Evolutionary conservation across 2,888 invertebrate species (phyloP), one percentile per base, ranked within the genome.

Genomic region (Abrostola triplasia): DNA sequence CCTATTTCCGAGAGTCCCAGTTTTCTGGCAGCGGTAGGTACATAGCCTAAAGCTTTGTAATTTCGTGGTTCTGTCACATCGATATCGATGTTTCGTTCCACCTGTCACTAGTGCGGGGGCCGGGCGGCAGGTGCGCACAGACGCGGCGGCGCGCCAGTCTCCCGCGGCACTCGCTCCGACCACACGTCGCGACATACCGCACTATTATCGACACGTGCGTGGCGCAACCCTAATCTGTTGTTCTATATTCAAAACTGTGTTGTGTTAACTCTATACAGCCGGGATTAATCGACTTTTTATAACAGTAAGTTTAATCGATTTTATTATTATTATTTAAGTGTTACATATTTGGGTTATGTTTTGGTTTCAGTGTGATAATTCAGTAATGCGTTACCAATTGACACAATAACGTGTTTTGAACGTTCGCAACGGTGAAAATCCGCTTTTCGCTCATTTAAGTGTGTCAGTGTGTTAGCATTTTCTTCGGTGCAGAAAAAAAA

Each of bases 121-220:
- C 89, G 93, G 92, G 90, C 91, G 92, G 84, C 92, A 91, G 92
- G 92, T 91, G 92, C 87, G 82, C 81, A 86, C 87, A 93, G 94
- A 94, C 94, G 89, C 88, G 83, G 87, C 91, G 94, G 92, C 93
- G 94, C 93, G 93, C 90, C 92, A 94, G 94, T 93, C 91, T 90
- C 86, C 83, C 92, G 92, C 92, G 92, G 85, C 86, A 86, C 75
- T 83, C 88, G 88, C 84, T 81, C 78, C 83, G 88, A 89, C 81
- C 84, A 85, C 90, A 91, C 92, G 92, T 90, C 90, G 89, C 88
- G 86, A 76, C 67, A 70, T 79, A 70, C 70, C 54, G 71, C 68
- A 73, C 67, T 76, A 80, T 77, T 80, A 83, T 81, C 88, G 87
- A 91, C 94, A 93, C 94, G 92, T 93, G 93, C 90, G 90, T 89